Evolutionary conservation across 1,140 invertebrate species (phyloP), one percentile per base, ranked within the genome.

Genomic region (Diplogasteroides magnus): DNA sequence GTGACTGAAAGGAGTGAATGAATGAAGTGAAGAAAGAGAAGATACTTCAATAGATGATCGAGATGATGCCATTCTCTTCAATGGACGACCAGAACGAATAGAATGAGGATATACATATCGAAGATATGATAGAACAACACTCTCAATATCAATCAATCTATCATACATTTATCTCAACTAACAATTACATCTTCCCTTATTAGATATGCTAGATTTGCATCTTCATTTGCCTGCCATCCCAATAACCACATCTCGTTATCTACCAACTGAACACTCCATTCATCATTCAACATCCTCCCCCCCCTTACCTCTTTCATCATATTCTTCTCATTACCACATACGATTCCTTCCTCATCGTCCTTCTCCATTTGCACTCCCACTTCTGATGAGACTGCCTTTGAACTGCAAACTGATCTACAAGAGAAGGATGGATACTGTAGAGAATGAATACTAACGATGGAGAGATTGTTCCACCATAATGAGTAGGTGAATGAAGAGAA

Each of bases 241-340:
- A 72, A 31, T 19, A 72, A 48, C 70, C 70, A 72, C 31, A 72
- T 37, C 31, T 72, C 70, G 31, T 59, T 55, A 31, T 72, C 70
- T 15, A 72, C 64, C 15, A 72, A 63, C 70, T 72, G 64, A 37
- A 66, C 55, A 31, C 37, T n/a, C n/a, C n/a, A n/a, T n/a, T n/a
- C n/a, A n/a, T n/a, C n/a, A n/a, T n/a, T n/a, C n/a, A n/a, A n/a
- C n/a, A n/a, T n/a, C n/a, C n/a, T n/a, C n/a, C n/a, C n/a, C n/a
- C n/a, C n/a, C n/a, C n/a, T n/a, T 48, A 48, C 37, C 37, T 48
- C 6, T 48, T 48, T 48, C 37, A 48, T 48, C 37, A 48, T 48
- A 6, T 48, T 48, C 37, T 19, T 48, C 37, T 48, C 37, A 6
- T 19, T 48, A 6, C 19, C 37, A 6, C 6, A 11, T 19, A 11